These are phyloP conservation scores for Maniola jurtina DNA, from an alignment of 1,140 invertebrate genomes.

Conservation along the genomic window DNA sequence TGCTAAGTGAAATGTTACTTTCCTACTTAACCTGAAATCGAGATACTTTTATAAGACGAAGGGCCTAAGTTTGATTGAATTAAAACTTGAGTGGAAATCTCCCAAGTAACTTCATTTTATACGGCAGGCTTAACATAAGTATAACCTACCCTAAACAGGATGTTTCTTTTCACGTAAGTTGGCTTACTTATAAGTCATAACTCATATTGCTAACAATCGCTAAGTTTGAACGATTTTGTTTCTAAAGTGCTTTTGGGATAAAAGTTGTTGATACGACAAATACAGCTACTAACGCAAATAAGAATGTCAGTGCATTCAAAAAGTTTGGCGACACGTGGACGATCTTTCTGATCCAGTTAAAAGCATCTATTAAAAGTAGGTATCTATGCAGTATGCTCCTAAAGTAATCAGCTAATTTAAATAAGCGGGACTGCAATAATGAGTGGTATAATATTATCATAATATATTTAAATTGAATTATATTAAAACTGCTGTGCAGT, in stretches of 20 bases:
- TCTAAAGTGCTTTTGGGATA: neutral
- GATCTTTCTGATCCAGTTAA: too few relatives aligned
- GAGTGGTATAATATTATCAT: too few relatives aligned
- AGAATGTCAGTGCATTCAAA: too few relatives aligned
- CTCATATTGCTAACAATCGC: slow-evolving; percentile 1
- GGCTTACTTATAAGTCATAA: neutral
- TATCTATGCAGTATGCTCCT: too few relatives aligned
- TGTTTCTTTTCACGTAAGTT: neutral
- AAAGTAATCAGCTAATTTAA: too few relatives aligned
- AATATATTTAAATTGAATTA: too few relatives aligned
- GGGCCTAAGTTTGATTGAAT: slow-evolving; percentile 45
- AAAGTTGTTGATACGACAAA: neutral
- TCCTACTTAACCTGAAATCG: slow-evolving; percentile 14
- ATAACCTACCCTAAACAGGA: slow-evolving; percentile 37
- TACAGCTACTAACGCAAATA: too few relatives aligned
- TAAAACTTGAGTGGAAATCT: slow-evolving; percentile 54
- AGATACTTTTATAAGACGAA: slow-evolving; percentile 20
- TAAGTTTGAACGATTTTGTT: neutral
- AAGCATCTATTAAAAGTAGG: too few relatives aligned
- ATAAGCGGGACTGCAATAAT: too few relatives aligned
- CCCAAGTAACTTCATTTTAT: slow-evolving; percentile 44
- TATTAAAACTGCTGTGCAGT: too few relatives aligned
- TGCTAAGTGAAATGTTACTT: slow-evolving; percentile 20
- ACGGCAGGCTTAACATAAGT: slow-evolving; percentile 41
- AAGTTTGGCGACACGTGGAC: too few relatives aligned